Percentiles rank a stretch among this genome's conserved stretches.
phyloP scores from a whole-genome alignment of 2,888 invertebrate species.

The Polyploca ridens region DNA sequence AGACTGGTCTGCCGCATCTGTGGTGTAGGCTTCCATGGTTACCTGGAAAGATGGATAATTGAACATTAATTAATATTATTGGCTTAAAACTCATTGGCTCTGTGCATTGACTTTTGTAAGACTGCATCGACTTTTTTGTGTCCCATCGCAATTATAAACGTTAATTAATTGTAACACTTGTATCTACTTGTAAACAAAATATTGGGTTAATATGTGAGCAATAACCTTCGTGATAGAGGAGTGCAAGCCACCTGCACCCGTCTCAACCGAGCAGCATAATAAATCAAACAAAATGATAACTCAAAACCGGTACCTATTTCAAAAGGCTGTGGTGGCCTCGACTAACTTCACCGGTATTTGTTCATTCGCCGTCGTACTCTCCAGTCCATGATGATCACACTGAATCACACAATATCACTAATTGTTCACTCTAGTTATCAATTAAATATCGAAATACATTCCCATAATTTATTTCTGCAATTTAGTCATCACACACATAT shows the following conservation, averaged over 20 bases:
- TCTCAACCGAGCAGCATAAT: slow-evolving; percentile 59
- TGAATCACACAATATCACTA: slow-evolving; percentile 50
- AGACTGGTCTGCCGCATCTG: slow-evolving; percentile 27
- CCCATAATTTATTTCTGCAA: slow-evolving; percentile 60
- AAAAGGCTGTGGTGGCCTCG: slow-evolving; percentile 74
- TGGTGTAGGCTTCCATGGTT: slow-evolving; percentile 53
- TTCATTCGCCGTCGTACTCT: slow-evolving; percentile 65
- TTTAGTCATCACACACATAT: slow-evolving; percentile 51
- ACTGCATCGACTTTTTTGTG: too few relatives aligned
- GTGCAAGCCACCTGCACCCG: slow-evolving; percentile 61
- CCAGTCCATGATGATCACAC: slow-evolving; percentile 70
- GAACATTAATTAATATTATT: not conserved
- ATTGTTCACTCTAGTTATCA: slow-evolving; percentile 21
- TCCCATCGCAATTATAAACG: too few relatives aligned
- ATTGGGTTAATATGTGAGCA: slow-evolving; percentile 24
- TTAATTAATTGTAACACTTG: not conserved
- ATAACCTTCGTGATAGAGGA: slow-evolving; percentile 25
- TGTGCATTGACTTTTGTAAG: too few relatives aligned
- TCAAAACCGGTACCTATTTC: slow-evolving; percentile 83
- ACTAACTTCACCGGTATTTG: slow-evolving; percentile 70
- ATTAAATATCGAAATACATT: slow-evolving; percentile 52
- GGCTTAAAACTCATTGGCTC: too few relatives aligned
- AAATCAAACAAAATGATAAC: slow-evolving; percentile 83
- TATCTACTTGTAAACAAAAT: slow-evolving; percentile 17
- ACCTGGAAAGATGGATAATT: slow-evolving; percentile 50